Evolutionary conservation across 2,888 invertebrate genomes (phyloP).

Genomic region (Eretmocerus hayati): DNA sequence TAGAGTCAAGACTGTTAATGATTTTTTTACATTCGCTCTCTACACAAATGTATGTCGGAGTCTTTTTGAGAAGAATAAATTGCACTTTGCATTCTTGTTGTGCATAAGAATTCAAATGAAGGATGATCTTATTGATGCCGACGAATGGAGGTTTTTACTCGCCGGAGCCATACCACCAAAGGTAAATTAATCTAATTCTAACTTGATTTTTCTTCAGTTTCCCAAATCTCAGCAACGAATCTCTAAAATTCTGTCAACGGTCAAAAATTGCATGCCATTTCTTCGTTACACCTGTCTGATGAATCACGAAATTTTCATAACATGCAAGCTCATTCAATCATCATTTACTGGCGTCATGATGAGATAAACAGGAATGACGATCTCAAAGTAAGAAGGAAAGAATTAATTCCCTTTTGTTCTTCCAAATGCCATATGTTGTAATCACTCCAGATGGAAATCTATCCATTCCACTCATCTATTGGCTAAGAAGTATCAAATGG

Average conservation of each 20-base stretch:
- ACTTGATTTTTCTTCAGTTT: no score
- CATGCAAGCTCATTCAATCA: no score
- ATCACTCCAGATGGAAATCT: no score
- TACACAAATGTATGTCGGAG: constrained; percentile 85
- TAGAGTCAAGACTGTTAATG: constrained; percentile 64
- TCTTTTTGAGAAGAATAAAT: constrained; percentile 82
- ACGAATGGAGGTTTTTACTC: constrained; percentile 70
- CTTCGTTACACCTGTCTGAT: not conserved
- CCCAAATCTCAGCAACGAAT: not conserved
- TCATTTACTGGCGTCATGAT: no score
- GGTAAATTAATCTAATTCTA: not conserved
- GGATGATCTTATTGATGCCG: constrained; percentile 52
- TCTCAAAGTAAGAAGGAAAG: no score
- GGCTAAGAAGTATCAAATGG: no score
- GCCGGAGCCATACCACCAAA: constrained; percentile 59
- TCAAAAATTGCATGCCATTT: not conserved
- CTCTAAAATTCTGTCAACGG: not conserved
- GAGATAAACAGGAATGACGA: no score
- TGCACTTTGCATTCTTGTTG: constrained; percentile 74
- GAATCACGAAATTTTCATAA: no score
- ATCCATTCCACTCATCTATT: no score
- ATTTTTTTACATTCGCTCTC: constrained; percentile 74
- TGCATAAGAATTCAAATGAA: constrained; percentile 63
- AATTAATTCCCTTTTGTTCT: no score
- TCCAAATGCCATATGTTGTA: no score